phyloP scores from a whole-genome alignment of 1,140 invertebrate species.

The Druon quercuslanigerum region DNA sequence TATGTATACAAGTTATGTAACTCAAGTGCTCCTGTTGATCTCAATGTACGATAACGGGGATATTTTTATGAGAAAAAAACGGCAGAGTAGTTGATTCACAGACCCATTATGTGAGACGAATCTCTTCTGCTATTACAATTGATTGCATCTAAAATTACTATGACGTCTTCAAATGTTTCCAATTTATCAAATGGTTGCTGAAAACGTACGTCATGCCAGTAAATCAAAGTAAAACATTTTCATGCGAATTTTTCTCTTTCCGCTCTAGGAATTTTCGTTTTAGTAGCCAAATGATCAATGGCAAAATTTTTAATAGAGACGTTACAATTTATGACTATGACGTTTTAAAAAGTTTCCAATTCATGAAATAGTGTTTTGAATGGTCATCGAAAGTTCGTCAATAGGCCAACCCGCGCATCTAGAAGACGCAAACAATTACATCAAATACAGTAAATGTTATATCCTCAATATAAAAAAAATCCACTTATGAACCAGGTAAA shows the following conservation, averaged over 20 bases:
- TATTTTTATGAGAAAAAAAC: slow-evolving; percentile 6
- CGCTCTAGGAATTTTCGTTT: too few species aligned
- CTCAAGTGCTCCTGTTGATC: slow-evolving; percentile 17
- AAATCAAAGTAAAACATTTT: background rate
- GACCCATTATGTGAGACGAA: slow-evolving; percentile 24
- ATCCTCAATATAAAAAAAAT: too few species aligned
- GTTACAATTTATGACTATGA: too few species aligned
- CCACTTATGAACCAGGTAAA: too few species aligned
- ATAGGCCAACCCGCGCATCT: too few species aligned
- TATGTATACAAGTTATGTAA: slow-evolving; percentile 4
- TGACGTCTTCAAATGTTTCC: background rate
- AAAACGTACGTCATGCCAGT: background rate
- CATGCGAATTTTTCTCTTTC: background rate
- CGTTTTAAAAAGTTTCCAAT: background rate
- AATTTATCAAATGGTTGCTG: background rate
- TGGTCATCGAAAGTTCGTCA: too few species aligned
- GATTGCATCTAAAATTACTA: background rate
- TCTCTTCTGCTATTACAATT: background rate
- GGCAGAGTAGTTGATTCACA: slow-evolving; percentile 1
- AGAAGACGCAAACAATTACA: too few species aligned
- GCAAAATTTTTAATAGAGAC: too few species aligned
- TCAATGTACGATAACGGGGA: slow-evolving; percentile 20
- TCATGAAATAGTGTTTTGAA: background rate
- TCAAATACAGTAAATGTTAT: too few species aligned
- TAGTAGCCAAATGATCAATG: too few species aligned